Evolutionary conservation across 2,797 vertebrate species (phyloP), one percentile per base, ranked within the genome.

Genomic region (Phoeniculus purpureus): DNA sequence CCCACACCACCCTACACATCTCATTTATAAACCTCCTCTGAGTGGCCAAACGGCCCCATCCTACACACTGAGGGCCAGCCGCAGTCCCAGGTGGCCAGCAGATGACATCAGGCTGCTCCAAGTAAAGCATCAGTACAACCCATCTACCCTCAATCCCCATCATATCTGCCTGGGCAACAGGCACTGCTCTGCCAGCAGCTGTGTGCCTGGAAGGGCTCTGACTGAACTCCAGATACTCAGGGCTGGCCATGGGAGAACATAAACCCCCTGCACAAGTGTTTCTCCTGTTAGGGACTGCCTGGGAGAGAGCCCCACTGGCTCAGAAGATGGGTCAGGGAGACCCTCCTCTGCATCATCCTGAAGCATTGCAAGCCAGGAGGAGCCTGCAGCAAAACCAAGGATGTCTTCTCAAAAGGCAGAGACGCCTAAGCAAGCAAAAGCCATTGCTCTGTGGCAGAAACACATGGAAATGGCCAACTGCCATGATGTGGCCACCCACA

Each of bases 21-120:
- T 95, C 98, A 97, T 87, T 94, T 97, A 67, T 98, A 98, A 98
- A 89, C 31, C 54, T 59, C 51, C 71, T 80, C 7, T 8, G 67
- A 60, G 85, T 51, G 87, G 83, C 87, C 40, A 0, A 79, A 50
- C 12, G 34, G 87, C 81, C 88, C 74, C 75, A 56, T 85, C 34
- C 22, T 85, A 59, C 61, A 16, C 37, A 2, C 40, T 15, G 10
- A 58, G 78, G 81, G 80, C 73, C 60, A 84, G 34, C 64, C 55
- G 67, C 85, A 62, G 66, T 2, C 1, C 77, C 1, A 0, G 47
- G 77, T 70, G 83, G 80, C 92, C 91, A 84, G 83, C 89, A 75
- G 43, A 67, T 77, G 78, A 80, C 75, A 89, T 76, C 78, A 71
- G 84, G 77, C 68, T 93, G 92, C 75, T 92, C 78, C 88, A 74